Conservation (phyloP, 1,140 invertebrate genomes). For the Protaetia brevitarsis region DNA sequence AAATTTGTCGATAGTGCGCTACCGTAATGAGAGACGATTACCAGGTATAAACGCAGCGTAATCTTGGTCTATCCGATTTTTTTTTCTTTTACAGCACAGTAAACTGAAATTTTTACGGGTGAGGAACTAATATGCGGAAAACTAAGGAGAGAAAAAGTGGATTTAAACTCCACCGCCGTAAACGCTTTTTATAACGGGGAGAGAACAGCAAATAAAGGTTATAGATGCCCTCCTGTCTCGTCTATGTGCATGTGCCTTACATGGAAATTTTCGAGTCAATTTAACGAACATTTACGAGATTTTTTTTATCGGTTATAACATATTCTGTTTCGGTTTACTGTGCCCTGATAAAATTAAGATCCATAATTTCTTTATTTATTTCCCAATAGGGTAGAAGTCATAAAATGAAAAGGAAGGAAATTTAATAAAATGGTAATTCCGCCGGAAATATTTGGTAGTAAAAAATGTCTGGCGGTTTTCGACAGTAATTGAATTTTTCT, state of each 20-base stretch:
- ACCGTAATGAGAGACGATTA: neutral
- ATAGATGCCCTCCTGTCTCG: neutral
- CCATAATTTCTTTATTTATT: slow-evolving; percentile 13
- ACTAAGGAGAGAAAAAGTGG: slow-evolving; percentile 8
- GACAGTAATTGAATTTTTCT: neutral
- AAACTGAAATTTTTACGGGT: neutral
- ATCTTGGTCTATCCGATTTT: neutral
- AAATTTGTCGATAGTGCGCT: neutral
- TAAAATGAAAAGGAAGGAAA: no score
- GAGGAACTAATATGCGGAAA: slow-evolving; percentile 7
- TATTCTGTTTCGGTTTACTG: slow-evolving; percentile 12
- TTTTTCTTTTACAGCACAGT: slow-evolving; percentile 12
- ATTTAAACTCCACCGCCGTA: slow-evolving; percentile 3
- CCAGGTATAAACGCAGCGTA: neutral
- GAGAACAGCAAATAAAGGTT: neutral
- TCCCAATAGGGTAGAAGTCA: no score
- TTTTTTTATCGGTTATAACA: slow-evolving; percentile 15
- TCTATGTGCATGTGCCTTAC: neutral
- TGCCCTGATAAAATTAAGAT: slow-evolving; percentile 12
- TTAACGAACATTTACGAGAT: neutral
- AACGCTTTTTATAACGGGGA: slow-evolving; percentile 7
- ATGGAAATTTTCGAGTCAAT: neutral
- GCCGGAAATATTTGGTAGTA: neutral
- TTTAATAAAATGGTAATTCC: slow-evolving; percentile 3
- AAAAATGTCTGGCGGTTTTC: slow-evolving; percentile 3